A percentile compares a stretch with the other conserved stretches of the same genome.
These are phyloP conservation scores for Scatophagus argus DNA, from an alignment of 2,113 vertebrate genomes.

Conservation along the genomic window DNA sequence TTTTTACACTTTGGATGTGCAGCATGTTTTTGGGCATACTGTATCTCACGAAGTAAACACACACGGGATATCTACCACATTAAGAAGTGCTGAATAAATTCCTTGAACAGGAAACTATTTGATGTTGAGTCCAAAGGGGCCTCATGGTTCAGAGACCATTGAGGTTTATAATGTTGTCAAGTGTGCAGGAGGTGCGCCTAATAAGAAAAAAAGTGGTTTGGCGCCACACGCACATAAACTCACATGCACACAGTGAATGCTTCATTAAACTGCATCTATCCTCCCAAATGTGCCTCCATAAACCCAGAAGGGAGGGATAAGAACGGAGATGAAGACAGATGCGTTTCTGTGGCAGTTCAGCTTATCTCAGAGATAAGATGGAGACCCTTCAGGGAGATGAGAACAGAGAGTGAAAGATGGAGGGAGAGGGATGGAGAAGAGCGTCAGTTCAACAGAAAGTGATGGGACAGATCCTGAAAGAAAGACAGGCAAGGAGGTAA, in stretches of 20 bases:
- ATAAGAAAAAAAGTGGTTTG: slow-evolving; percentile 60
- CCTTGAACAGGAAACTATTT: slow-evolving; percentile 66
- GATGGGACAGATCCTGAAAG: slow-evolving; percentile 41
- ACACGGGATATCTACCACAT: slow-evolving; percentile 39
- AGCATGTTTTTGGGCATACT: slow-evolving; percentile 45
- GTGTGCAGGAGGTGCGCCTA: slow-evolving; percentile 60
- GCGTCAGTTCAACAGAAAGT: slow-evolving; percentile 38
- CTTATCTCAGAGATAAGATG: slow-evolving; percentile 71
- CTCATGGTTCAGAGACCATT: slow-evolving; percentile 53
- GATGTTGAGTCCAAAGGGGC: slow-evolving; percentile 65
- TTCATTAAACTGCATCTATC: slow-evolving; percentile 72
- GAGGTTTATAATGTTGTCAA: slow-evolving; percentile 67
- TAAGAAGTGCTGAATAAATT: slow-evolving; percentile 67
- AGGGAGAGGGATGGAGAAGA: slow-evolving; percentile 38
- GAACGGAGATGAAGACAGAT: slow-evolving; percentile 65
- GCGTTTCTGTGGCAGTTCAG: slow-evolving; percentile 54
- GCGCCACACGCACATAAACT: slow-evolving; percentile 18
- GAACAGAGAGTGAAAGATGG: slow-evolving; percentile 54
- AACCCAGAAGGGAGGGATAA: slow-evolving; percentile 54
- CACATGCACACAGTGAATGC: slow-evolving; percentile 46
- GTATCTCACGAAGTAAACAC: slow-evolving; percentile 50
- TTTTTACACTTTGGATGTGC: slow-evolving; percentile 58
- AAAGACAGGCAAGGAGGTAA: slow-evolving; percentile 15
- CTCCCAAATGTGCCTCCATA: slow-evolving; percentile 65
- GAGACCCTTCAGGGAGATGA: slow-evolving; percentile 73